Percentiles rank a stretch among this genome's conserved stretches.
Conservation (phyloP, 2,888 invertebrate species). For the Stenodera caucasica region DNA sequence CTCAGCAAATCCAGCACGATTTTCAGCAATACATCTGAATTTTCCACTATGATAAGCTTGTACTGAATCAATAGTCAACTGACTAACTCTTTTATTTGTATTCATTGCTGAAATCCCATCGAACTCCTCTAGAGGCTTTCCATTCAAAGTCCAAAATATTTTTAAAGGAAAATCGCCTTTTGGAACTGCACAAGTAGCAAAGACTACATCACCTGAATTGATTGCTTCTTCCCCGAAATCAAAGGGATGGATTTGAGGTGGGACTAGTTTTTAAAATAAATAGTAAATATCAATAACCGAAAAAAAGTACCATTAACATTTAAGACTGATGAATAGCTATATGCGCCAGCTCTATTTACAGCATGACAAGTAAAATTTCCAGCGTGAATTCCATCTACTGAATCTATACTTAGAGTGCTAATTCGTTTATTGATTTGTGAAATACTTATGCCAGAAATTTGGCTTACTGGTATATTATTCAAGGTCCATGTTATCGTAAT, state of each 20-base stretch:
- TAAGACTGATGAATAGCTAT: slow-evolving; percentile 64
- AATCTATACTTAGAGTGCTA: slow-evolving; percentile 59
- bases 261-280: slow-evolving; percentile 58
- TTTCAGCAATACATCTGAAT: slow-evolving; percentile 65
- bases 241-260: slow-evolving; percentile 78
- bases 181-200: slow-evolving; percentile 64
- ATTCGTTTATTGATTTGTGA: slow-evolving; percentile 55
- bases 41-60: slow-evolving; percentile 64
- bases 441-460: slow-evolving; percentile 49
- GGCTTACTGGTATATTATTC: slow-evolving; percentile 48
- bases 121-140: slow-evolving; percentile 55
- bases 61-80: slow-evolving; percentile 66
- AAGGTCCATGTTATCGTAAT: slow-evolving; percentile 48
- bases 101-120: slow-evolving; percentile 61
- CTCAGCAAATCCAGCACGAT: slow-evolving; percentile 66
- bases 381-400: slow-evolving; percentile 56
- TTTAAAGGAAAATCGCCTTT: slow-evolving; percentile 79
- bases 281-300: background rate
- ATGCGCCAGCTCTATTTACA: slow-evolving; percentile 51
- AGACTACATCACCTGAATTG: slow-evolving; percentile 48
- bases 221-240: slow-evolving; percentile 73
- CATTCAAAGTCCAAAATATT: slow-evolving; percentile 71
- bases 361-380: slow-evolving; percentile 60
- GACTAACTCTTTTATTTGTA: slow-evolving; percentile 65
- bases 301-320: slow-evolving; percentile 65